Evolutionary conservation across 2,797 vertebrate genomes (phyloP), one percentile per base, ranked within the genome.

Genomic region (Coluber constrictor): DNA sequence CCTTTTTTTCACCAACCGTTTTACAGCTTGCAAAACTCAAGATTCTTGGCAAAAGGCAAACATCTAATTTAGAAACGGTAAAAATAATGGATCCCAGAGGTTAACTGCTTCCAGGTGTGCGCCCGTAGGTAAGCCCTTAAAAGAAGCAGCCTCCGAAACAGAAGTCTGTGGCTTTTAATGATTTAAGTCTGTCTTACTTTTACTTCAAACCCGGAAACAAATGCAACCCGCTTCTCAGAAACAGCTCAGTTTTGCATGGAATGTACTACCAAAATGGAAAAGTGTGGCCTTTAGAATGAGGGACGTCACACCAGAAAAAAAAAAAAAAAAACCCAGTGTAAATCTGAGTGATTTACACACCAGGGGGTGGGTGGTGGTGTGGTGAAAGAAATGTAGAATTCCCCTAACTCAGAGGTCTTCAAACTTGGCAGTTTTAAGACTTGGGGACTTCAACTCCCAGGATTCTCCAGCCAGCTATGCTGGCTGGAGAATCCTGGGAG

Each of bases 271-370:
- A 63, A 61, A 70, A 61, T 16, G 93, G 93, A 51, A 74, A 61
- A 87, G 32, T 93, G 93, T 93, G 90, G 74, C 47, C 89, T 86
- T 93, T 63, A 95, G 87, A 88, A 92, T 88, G 2, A 51, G 43
- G 54, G 59, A 92, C 60, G 90, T 60, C 91, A 87, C 95, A 93
- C 61, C 57, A 93, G 4, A 93, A 51, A 43, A 51, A 47, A 51
- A 51, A 93, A 1, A 93, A 51, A 43, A 51, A 47, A 51, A 51
- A 7, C 6, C 5, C 6, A 8, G 93, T 90, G 93, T 0, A 90
- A 94, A 95, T 86, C 93, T 95, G 87, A 93, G 93, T 95, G 94
- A 93, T 90, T 94, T 94, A 92, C 93, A 93, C 18, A 93, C 1
- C 27, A 94, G 87, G 43, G 83, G 61, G 95, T 94, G 16, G 56